Conservation (phyloP, 2,113 vertebrate genomes). For the Ginglymostoma cirratum region DNA sequence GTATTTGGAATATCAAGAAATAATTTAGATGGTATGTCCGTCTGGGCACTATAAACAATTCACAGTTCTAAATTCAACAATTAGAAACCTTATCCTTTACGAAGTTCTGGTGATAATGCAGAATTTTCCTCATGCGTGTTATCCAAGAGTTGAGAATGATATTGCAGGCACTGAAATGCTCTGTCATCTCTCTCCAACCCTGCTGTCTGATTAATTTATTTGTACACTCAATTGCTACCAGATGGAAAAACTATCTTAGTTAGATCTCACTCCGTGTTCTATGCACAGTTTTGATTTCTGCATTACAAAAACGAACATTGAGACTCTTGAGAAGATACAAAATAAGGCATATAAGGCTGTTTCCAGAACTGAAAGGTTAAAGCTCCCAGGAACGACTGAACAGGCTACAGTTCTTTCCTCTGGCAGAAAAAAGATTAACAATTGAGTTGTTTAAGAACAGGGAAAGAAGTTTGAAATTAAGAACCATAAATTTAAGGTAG, state of each 20-base stretch:
- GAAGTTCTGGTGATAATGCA: not conserved
- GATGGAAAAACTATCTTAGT: not conserved
- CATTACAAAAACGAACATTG: not conserved
- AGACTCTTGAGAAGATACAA: not conserved
- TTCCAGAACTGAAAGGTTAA: not conserved
- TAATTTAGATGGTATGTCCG: not conserved
- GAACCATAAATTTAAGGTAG: not conserved
- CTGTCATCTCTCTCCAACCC: not conserved
- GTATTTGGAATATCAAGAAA: not conserved
- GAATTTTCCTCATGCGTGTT: not conserved
- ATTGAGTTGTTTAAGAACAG: not conserved
- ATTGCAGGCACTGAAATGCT: not conserved
- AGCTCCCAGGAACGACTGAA: not conserved
- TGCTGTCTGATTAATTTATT: not conserved
- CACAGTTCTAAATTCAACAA: not conserved
- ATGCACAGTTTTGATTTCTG: not conserved
- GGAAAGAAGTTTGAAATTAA: not conserved
- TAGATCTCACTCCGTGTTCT: not conserved
- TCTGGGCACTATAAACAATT: not conserved
- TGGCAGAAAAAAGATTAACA: not conserved
- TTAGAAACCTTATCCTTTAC: not conserved
- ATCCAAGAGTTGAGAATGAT: not conserved
- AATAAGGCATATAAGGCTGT: not conserved
- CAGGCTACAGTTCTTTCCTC: not conserved
- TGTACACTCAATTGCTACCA: not conserved